A percentile compares a stretch with the other conserved stretches of the same genome.
Conservation (phyloP, 1,140 invertebrate genomes). For the Polypedilum vanderplanki region DNA sequence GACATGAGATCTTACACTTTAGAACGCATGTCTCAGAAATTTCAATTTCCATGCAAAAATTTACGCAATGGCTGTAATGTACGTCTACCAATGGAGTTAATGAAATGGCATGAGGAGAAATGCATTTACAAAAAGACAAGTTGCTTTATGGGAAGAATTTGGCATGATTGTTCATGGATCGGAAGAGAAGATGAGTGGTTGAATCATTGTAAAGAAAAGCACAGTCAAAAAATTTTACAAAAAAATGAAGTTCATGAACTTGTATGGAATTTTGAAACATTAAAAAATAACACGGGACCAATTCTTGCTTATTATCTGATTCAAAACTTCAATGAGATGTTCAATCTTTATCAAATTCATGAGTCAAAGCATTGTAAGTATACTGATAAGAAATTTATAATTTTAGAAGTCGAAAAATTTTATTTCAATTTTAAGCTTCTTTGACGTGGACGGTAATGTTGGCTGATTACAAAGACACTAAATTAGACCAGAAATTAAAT, state of each 20-base stretch:
- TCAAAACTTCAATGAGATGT: conserved; percentile 40
- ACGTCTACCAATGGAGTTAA: conserved; percentile 38
- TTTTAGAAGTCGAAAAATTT: background rate
- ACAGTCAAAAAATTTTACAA: conserved; percentile 37
- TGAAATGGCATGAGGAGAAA: conserved; percentile 42
- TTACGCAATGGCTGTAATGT: conserved; percentile 38
- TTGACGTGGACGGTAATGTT: conserved; percentile 43
- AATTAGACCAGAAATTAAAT: background rate
- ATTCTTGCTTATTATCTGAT: conserved; percentile 42
- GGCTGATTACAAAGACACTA: conserved; percentile 36
- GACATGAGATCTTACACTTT: conserved; percentile 40
- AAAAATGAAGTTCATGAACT: conserved; percentile 33
- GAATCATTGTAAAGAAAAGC: conserved; percentile 39
- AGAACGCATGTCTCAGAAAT: conserved; percentile 41
- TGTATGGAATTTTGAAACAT: conserved; percentile 35
- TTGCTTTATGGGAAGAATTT: conserved; percentile 43
- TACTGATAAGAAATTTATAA: background rate
- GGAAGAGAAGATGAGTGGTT: conserved; percentile 42
- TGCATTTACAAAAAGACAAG: conserved; percentile 42
- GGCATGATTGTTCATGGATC: conserved; percentile 41
- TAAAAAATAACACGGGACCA: conserved; percentile 36
- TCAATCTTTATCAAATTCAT: conserved; percentile 42
- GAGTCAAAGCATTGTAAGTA: conserved; percentile 32
- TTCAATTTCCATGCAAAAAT: conserved; percentile 40
- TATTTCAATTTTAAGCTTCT: conserved; percentile 34